Evolutionary conservation across 1,140 invertebrate genomes (phyloP).

Genomic region (Hylyphantes graminicola): DNA sequence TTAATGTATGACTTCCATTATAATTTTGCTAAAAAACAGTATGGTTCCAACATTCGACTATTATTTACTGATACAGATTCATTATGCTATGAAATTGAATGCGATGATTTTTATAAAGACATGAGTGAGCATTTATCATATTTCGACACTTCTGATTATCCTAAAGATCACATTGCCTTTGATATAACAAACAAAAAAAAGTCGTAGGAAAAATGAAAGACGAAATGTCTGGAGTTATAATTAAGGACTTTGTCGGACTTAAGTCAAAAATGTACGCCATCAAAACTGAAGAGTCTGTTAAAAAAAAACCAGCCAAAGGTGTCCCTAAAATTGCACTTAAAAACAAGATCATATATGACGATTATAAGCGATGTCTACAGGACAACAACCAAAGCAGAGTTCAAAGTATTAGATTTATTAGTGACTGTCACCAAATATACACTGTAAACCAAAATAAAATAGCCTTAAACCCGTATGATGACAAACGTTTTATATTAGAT

Average conservation of each 20-base stretch:
- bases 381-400: no score
- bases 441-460: no score
- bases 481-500: no score
- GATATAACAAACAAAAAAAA: conserved; percentile 24
- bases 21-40: conserved; percentile 13
- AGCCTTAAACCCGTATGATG: no score
- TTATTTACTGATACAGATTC: conserved; percentile 27
- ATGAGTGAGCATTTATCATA: not conserved
- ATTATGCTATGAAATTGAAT: conserved; percentile 22
- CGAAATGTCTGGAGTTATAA: conserved; percentile 19
- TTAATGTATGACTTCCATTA: no score
- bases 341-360: no score
- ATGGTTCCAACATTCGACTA: not conserved
- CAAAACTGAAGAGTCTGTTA: not conserved
- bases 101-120: conserved; percentile 29
- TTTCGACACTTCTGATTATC: conserved; percentile 48
- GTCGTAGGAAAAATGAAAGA: conserved; percentile 48
- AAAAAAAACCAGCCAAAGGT: no score
- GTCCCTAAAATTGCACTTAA: no score
- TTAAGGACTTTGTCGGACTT: conserved; percentile 44
- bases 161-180: conserved; percentile 12
- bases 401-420: no score
- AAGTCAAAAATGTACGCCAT: conserved; percentile 15
- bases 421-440: no score
- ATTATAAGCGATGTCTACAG: no score